Percentiles rank a stretch among this genome's conserved stretches.
Conservation (phyloP, 1,140 invertebrate genomes). For the Popillia japonica region DNA sequence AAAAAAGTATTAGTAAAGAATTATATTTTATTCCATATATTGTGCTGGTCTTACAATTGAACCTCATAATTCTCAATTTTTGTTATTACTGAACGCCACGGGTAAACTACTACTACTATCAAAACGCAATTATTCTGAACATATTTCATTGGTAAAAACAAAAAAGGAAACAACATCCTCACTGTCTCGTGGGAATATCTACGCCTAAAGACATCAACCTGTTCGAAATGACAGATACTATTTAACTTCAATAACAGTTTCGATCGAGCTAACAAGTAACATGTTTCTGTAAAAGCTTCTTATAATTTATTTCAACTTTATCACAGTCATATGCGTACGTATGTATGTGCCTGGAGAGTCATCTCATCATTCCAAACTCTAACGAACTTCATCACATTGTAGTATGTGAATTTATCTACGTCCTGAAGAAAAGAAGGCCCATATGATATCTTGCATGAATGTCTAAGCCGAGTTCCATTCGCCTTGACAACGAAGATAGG, state of each 20-base stretch:
- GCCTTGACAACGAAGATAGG: not conserved
- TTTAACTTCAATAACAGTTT: too few relatives aligned
- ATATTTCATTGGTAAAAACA: too few relatives aligned
- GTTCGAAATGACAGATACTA: not conserved
- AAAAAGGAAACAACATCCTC: too few relatives aligned
- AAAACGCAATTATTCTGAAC: too few relatives aligned
- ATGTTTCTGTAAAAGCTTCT: not conserved
- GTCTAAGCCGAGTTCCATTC: not conserved
- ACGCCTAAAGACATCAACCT: not conserved
- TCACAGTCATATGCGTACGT: not conserved
- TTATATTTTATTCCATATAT: too few relatives aligned
- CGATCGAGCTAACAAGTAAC: not conserved
- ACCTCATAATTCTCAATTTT: too few relatives aligned
- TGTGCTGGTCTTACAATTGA: too few relatives aligned
- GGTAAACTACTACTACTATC: too few relatives aligned
- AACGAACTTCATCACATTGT: not conserved
- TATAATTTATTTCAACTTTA: not conserved
- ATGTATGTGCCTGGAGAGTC: not conserved
- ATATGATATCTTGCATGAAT: not conserved
- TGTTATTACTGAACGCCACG: too few relatives aligned
- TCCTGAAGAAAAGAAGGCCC: not conserved
- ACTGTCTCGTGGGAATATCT: too few relatives aligned
- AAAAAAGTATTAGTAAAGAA: too few relatives aligned
- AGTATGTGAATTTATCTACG: conserved; percentile 4
- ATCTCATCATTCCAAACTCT: not conserved